Percentiles rank a stretch among this genome's conserved stretches.
Conservation (phyloP, 2,113 vertebrate species). For the Odocoileus virginianus region DNA sequence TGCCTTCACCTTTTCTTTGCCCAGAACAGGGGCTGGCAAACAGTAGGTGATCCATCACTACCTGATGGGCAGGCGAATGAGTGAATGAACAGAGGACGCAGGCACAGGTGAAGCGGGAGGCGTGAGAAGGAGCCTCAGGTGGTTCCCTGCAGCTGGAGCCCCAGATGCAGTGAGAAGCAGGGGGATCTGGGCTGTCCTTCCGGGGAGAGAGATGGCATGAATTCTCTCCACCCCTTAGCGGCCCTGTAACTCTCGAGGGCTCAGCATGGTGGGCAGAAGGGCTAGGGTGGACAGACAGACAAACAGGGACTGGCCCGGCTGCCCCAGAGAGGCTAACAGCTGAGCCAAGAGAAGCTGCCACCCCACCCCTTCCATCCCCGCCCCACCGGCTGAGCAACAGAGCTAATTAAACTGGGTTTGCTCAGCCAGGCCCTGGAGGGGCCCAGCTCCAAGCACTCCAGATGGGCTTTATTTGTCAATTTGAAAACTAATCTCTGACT, state of each 20-base stretch:
- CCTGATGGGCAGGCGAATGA: too few relatives aligned
- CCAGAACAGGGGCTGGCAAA: neutral
- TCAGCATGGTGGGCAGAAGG: neutral
- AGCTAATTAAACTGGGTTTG: constrained; percentile 68
- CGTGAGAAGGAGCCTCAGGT: neutral
- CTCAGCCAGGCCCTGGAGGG: constrained; percentile 62
- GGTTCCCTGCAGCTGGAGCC: neutral
- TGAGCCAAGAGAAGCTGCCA: neutral
- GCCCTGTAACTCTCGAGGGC: neutral
- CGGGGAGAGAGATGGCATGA: fast-evolving
- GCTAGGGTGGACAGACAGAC: neutral
- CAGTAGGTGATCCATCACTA: neutral
- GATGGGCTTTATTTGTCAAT: constrained; percentile 65
- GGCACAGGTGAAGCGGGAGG: neutral
- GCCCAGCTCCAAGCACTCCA: constrained; percentile 28
- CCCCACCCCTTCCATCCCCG: neutral
- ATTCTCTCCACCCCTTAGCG: neutral
- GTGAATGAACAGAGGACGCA: neutral
- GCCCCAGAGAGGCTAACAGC: neutral
- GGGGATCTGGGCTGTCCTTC: neutral
- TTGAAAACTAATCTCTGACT: constrained; percentile 61
- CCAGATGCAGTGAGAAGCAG: neutral
- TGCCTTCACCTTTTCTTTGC: neutral
- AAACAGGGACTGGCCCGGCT: neutral
- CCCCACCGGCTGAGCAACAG: neutral